A percentile compares a stretch with the other conserved stretches of the same genome.
phyloP scores from a whole-genome alignment of 2,113 vertebrate genomes.

The Synchiropus splendidus region DNA sequence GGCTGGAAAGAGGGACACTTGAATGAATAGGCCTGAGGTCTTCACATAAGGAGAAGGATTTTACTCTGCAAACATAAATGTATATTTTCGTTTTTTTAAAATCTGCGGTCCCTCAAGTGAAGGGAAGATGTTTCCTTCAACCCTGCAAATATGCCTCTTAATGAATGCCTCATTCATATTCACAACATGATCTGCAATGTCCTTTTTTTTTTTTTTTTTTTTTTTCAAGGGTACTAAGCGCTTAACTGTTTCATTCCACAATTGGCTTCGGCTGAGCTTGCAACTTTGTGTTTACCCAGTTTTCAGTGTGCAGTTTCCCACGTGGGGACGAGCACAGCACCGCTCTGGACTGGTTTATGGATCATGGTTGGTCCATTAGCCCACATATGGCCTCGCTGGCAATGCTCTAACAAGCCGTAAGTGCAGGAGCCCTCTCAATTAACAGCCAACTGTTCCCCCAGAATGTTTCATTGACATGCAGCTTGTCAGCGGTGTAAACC shows the following conservation, averaged over 20 bases:
- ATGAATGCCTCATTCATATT: slow-evolving; percentile 21
- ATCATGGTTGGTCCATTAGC: slow-evolving; percentile 22
- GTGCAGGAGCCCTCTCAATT: slow-evolving; percentile 18
- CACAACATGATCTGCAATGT: slow-evolving; percentile 1
- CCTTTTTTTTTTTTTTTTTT: too few species aligned
- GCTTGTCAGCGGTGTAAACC: not conserved
- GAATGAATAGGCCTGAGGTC: too few species aligned
- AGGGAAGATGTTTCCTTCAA: slow-evolving; percentile 1
- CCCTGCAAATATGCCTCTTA: slow-evolving; percentile 2
- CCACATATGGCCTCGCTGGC: slow-evolving; percentile 23
- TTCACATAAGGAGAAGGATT: too few species aligned
- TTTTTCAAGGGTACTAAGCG: slow-evolving; percentile 1
- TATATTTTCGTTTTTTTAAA: too few species aligned
- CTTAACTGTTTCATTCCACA: too few species aligned
- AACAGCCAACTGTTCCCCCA: slow-evolving; percentile 23
- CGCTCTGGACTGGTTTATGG: slow-evolving; percentile 12
- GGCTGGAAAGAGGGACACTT: too few species aligned
- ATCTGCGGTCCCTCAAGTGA: too few species aligned
- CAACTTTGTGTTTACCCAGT: too few species aligned
- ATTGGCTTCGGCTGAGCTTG: too few species aligned
- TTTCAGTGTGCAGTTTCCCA: slow-evolving; percentile 10
- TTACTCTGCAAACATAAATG: too few species aligned
- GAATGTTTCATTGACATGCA: slow-evolving; percentile 20
- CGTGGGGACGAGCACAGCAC: slow-evolving; percentile 6
- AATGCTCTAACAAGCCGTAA: slow-evolving; percentile 8